These are phyloP conservation scores for Epinotia nisella DNA, from an alignment of 2,888 invertebrate genomes.

Conservation along the genomic window DNA sequence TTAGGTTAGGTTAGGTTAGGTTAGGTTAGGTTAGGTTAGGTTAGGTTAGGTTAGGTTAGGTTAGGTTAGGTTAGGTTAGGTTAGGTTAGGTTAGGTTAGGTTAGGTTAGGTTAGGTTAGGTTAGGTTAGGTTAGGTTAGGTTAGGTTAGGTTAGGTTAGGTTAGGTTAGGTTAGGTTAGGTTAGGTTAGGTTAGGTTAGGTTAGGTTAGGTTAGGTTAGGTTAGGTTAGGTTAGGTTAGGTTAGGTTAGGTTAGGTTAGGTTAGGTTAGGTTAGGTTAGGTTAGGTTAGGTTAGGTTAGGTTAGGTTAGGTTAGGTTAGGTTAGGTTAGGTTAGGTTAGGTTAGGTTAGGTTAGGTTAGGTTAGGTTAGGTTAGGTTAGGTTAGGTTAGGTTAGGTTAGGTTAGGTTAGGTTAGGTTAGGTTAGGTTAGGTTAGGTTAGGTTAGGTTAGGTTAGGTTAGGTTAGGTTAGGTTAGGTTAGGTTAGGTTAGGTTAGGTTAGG, in stretches of 20 bases:
- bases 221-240: conserved; percentile 45
- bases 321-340: conserved; percentile 43
- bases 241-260: conserved; percentile 39
- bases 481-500: conserved; percentile 15
- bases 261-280: conserved; percentile 44
- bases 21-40: conserved; percentile 4
- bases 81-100: conserved; percentile 45
- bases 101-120: conserved; percentile 48
- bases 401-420: conserved; percentile 15
- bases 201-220: conserved; percentile 43
- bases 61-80: conserved; percentile 30
- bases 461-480: conserved; percentile 15
- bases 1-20: conserved; percentile 4
- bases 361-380: conserved; percentile 42
- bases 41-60: conserved; percentile 4
- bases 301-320: conserved; percentile 41
- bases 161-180: conserved; percentile 46
- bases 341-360: conserved; percentile 41
- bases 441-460: conserved; percentile 22
- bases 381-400: conserved; percentile 36
- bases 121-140: conserved; percentile 51
- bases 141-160: conserved; percentile 46
- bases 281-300: conserved; percentile 40
- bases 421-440: conserved; percentile 41
- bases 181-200: conserved; percentile 45